Base-by-base conservation (phyloP, 1,140 invertebrate species). In the Bombus affinis region DNA sequence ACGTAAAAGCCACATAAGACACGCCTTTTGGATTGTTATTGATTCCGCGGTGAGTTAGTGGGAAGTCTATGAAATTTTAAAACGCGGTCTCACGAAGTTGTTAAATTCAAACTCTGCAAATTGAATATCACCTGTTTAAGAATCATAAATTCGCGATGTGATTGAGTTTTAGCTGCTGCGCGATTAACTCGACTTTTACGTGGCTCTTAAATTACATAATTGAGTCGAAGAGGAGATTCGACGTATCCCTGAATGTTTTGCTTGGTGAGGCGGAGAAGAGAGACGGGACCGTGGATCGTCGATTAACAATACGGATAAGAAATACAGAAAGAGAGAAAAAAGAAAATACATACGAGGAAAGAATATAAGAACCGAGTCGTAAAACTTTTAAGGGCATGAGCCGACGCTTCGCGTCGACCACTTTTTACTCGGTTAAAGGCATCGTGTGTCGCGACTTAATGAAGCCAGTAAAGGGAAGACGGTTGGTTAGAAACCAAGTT, bases 381-480 rank as follows among this genome's bases (percentile, higher is more conserved):
- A 90, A 90, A 90, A 89, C 76, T 83, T 57, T 62, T 81, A 87
- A 86, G 76, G 75, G 78, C 53, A 78, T 35, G 47, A 35, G 53
- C 53, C 79, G 80, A 78, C 77, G 75, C 80, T 87, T 87, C 79
- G 75, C 59, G 57, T n/a, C 73, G 85, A 75, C 85, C 74, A 68
- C 81, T 90, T 90, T 90, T 89, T 90, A 81, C 62, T 74, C 35
- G 25, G 44, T 57, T 42, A 35, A 57, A 53, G 25, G 42, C 62
- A 44, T 32, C 42, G 83, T 35, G 25, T 44, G 39, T 18, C 35
- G 68, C 39, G n/a, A 42, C 68, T 62, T 88, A 82, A 89, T 79
- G 86, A 89, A 88, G 68, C 79, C 62, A 37, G 59, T n/a, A 73
- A 8, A 25, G 71, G 53, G 47, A 53, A 53, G 47, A 53, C 47